A percentile compares a stretch with the other conserved stretches of the same genome.
Evolutionary conservation across 2,888 invertebrate genomes (phyloP).

Genomic region (Tipula confusa): DNA sequence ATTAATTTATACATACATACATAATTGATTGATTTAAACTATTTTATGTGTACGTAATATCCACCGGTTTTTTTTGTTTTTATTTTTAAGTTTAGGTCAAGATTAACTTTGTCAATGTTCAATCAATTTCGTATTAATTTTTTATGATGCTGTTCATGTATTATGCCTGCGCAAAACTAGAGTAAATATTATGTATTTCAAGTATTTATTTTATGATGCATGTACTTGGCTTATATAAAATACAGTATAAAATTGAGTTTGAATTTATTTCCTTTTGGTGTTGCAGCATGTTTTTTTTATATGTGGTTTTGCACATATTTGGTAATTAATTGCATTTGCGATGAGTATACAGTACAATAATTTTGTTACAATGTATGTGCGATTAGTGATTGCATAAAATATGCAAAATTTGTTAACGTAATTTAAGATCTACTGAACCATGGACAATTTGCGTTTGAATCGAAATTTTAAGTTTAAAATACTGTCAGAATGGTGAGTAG

Average conservation of each 20-base stretch:
- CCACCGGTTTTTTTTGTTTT: too few species aligned
- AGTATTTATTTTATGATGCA: not conserved
- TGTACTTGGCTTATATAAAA: not conserved
- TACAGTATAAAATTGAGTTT: not conserved
- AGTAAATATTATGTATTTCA: not conserved
- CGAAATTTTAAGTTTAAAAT: too few species aligned
- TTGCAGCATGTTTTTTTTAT: not conserved
- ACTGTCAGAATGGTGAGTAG: too few species aligned
- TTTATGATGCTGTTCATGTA: not conserved
- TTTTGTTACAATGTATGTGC: too few species aligned
- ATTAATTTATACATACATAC: not conserved
- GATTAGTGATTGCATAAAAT: not conserved
- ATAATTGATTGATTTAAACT: not conserved
- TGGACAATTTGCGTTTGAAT: too few species aligned
- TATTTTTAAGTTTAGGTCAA: constrained; percentile 5
- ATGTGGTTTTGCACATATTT: not conserved
- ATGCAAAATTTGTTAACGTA: too few species aligned
- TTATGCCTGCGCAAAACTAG: not conserved
- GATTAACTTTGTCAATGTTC: not conserved
- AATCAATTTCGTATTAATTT: not conserved
- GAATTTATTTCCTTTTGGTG: constrained; percentile 1
- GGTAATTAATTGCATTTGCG: not conserved
- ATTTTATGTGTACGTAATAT: not conserved
- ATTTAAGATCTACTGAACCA: too few species aligned
- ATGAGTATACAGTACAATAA: too few species aligned